A percentile compares a stretch with the other conserved stretches of the same genome.
These are phyloP conservation scores for Papilio glaucus DNA, from an alignment of 1,140 invertebrate genomes.

Conservation along the genomic window DNA sequence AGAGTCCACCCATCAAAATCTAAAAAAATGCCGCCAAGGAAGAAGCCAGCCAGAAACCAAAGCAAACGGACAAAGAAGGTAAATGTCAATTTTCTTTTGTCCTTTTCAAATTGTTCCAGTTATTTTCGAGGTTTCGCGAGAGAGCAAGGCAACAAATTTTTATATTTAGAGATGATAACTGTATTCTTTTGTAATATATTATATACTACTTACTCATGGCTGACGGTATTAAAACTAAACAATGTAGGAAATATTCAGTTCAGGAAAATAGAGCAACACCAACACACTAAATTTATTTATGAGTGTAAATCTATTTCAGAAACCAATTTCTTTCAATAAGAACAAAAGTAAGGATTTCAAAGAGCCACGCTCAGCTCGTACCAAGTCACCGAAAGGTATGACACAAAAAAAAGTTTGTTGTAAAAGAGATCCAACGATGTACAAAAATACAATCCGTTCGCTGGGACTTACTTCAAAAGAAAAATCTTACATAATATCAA, in stretches of 20 bases:
- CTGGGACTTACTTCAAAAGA: conserved; percentile 67
- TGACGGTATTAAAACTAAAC: no score
- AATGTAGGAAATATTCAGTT: no score
- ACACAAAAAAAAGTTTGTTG: conserved; percentile 39
- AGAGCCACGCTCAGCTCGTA: background rate
- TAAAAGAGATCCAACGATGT: conserved; percentile 41
- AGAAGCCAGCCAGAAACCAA: background rate
- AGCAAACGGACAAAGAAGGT: conserved; percentile 10
- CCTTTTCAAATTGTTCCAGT: background rate
- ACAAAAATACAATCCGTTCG: conserved; percentile 43
- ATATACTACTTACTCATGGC: no score
- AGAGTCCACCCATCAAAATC: background rate
- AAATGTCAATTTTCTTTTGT: background rate
- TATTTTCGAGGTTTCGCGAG: no score
- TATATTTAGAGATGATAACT: no score
- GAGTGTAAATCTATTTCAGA: background rate
- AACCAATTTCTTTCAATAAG: conserved; percentile 4
- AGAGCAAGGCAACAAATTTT: no score
- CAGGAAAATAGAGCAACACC: no score
- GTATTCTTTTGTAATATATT: no score
- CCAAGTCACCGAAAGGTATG: background rate
- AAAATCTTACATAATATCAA: conserved; percentile 65
- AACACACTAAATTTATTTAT: background rate
- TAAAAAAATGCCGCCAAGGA: conserved; percentile 3
- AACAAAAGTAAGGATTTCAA: conserved; percentile 12